Evolutionary conservation across 2,888 invertebrate genomes (phyloP).

Genomic region (Eristalis arbustorum): DNA sequence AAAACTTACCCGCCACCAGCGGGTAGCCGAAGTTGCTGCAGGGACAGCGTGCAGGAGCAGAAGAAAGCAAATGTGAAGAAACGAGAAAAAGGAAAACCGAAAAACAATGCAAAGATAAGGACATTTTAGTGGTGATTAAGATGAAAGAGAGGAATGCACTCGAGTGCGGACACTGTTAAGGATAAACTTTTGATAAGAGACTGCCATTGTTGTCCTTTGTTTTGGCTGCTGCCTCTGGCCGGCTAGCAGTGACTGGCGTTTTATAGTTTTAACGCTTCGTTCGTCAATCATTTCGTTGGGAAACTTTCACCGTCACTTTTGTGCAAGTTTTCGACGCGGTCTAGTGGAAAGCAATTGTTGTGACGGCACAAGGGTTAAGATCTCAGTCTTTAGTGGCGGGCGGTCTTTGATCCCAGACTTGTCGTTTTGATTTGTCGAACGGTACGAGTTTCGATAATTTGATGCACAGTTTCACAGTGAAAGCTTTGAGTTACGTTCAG

Average conservation of each 20-base stretch:
- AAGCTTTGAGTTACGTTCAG: too few species aligned
- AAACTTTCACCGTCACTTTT: not conserved
- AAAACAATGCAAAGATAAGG: conserved; percentile 60
- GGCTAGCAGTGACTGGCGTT: not conserved
- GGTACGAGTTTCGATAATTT: not conserved
- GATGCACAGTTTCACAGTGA: too few species aligned
- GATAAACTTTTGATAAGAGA: conserved; percentile 65
- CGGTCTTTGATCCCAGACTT: not conserved
- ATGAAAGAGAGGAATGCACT: conserved; percentile 67
- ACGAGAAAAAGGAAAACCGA: conserved; percentile 21
- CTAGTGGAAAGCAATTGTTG: not conserved
- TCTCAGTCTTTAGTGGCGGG: not conserved
- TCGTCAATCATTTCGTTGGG: not conserved
- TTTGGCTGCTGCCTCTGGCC: not conserved
- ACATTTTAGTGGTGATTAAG: conserved; percentile 66
- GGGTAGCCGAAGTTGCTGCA: not conserved
- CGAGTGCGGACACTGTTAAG: conserved; percentile 43
- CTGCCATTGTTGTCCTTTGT: conserved; percentile 15
- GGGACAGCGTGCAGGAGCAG: not conserved
- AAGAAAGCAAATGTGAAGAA: conserved; percentile 23
- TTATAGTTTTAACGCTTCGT: not conserved
- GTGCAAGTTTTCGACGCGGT: not conserved
- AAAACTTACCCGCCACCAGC: not conserved
- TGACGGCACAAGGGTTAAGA: not conserved
- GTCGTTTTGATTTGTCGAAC: not conserved